Evolutionary conservation across 2,797 vertebrate genomes (phyloP).

Genomic region (Remorina albescens): DNA sequence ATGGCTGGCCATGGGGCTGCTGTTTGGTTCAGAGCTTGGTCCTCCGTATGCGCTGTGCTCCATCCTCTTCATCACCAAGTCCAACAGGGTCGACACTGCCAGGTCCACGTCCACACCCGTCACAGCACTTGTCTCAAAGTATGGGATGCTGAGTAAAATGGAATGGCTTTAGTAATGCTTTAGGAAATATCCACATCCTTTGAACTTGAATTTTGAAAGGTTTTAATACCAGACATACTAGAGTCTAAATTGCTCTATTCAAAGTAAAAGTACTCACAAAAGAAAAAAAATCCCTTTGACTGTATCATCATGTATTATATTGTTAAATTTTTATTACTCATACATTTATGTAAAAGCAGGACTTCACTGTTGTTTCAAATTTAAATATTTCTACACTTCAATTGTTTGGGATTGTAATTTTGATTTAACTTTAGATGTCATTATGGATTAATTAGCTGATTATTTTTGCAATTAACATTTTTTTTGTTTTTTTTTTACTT

Average conservation of each 20-base stretch:
- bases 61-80: slow-evolving; percentile 97
- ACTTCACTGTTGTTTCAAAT: not conserved
- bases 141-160: slow-evolving; percentile 86
- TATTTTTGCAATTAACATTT: no score
- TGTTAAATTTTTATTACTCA: not conserved
- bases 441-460: not conserved
- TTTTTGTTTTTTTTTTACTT: no score
- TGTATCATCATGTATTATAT: not conserved
- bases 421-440: not conserved
- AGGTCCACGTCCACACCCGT: slow-evolving; percentile 90
- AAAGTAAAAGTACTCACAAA: not conserved
- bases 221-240: not conserved
- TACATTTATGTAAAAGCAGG: no score
- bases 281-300: not conserved
- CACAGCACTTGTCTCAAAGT: slow-evolving; percentile 94
- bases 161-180: not conserved
- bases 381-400: not conserved
- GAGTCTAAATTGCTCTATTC: no score
- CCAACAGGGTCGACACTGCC: slow-evolving; percentile 90
- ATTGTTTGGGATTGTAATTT: not conserved
- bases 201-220: not conserved
- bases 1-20: slow-evolving; percentile 43
- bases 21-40: slow-evolving; percentile 57
- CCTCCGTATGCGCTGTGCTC: slow-evolving; percentile 88
- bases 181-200: not conserved